Conservation (phyloP, 2,888 invertebrate genomes). For the Ligdia adustata region DNA sequence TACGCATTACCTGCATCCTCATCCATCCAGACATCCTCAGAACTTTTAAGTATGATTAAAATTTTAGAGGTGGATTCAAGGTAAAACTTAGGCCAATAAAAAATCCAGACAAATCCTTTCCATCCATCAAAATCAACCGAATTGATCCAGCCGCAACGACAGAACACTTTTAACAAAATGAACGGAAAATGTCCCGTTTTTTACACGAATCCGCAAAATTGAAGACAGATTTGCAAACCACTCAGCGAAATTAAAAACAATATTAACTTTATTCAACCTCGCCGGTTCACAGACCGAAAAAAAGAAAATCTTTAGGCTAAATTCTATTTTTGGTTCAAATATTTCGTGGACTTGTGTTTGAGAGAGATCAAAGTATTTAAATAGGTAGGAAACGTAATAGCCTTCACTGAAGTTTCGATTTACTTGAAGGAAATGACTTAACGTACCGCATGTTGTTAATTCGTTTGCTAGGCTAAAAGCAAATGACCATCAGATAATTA, state of each 20-base stretch:
- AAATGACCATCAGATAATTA: too few species aligned
- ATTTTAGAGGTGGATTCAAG: too few species aligned
- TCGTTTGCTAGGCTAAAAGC: too few species aligned
- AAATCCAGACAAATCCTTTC: constrained; percentile 1
- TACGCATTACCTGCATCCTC: too few species aligned
- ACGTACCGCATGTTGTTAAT: too few species aligned
- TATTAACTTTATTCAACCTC: constrained; percentile 32
- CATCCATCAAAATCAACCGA: constrained; percentile 17
- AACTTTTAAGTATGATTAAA: too few species aligned
- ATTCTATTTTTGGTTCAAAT: constrained; percentile 3
- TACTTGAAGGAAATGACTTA: too few species aligned
- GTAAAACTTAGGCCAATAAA: neutral
- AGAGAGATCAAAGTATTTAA: neutral
- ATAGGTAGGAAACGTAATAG: too few species aligned
- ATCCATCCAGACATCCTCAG: too few species aligned
- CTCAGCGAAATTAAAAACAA: constrained; percentile 39
- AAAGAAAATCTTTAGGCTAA: constrained; percentile 19
- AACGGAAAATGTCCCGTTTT: constrained; percentile 28
- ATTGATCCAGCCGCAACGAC: constrained; percentile 24
- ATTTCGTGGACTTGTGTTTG: neutral
- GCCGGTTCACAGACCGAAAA: constrained; percentile 15
- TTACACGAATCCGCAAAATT: constrained; percentile 31
- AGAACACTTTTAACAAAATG: constrained; percentile 32
- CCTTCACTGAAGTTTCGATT: too few species aligned
- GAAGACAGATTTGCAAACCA: constrained; percentile 33